Evolutionary conservation across 2,888 invertebrate species (phyloP).

Genomic region (Andrena bucephala): DNA sequence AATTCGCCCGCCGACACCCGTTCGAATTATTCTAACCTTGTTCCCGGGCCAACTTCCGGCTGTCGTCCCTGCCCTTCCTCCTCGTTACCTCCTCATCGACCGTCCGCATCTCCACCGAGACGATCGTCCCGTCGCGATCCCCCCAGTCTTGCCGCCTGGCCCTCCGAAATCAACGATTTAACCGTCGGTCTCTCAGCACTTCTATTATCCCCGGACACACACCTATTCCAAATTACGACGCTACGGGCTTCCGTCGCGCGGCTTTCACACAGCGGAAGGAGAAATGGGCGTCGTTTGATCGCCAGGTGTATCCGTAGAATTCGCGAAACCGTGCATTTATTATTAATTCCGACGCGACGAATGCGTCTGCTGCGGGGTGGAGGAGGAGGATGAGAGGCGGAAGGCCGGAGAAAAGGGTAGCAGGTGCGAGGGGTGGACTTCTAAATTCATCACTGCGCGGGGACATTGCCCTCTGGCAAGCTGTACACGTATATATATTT

Average conservation of each 20-base stretch:
- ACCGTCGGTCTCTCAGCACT: neutral
- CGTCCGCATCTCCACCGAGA: neutral
- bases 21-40: constrained; percentile 78
- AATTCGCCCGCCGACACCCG: constrained; percentile 77
- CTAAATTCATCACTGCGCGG: constrained; percentile 69
- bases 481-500: constrained; percentile 40
- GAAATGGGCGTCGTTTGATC: neutral
- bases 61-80: constrained; percentile 1
- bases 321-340: constrained; percentile 58
- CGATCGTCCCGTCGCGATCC: constrained; percentile 17
- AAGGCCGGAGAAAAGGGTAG: constrained; percentile 12
- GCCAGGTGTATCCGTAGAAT: constrained; percentile 31
- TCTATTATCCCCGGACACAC: too few species aligned
- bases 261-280: neutral
- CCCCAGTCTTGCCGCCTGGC: neutral
- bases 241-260: too few species aligned
- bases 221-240: too few species aligned
- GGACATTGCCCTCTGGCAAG: constrained; percentile 67
- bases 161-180: neutral
- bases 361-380: constrained; percentile 51
- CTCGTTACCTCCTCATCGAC: neutral
- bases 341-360: constrained; percentile 67
- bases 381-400: constrained; percentile 2
- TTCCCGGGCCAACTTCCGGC: constrained; percentile 50
- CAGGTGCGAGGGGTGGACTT: constrained; percentile 55